Evolutionary conservation across 2,113 vertebrate species (phyloP).

Genomic region (Daphoenositta chrysoptera): DNA sequence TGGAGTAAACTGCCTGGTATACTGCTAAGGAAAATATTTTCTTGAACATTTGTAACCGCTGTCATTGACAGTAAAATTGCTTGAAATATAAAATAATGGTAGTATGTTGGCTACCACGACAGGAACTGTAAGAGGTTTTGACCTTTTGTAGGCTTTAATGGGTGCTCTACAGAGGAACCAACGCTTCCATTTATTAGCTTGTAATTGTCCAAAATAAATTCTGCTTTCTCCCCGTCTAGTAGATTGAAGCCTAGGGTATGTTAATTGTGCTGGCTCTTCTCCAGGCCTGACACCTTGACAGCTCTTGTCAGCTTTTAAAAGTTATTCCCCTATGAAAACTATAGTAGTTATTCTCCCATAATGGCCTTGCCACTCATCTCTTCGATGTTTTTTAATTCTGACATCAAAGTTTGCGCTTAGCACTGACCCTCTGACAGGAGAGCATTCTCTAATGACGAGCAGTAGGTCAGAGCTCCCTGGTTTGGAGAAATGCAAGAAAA

Average conservation of each 20-base stretch:
- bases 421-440: background rate
- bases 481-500: background rate
- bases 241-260: conserved; percentile 32
- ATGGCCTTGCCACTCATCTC: conserved; percentile 14
- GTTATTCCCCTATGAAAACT: background rate
- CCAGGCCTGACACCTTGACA: conserved; percentile 51
- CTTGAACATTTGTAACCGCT: conserved; percentile 3
- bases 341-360: background rate
- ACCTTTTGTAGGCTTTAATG: conserved; percentile 54
- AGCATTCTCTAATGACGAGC: background rate
- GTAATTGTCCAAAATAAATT: conserved; percentile 64
- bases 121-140: conserved; percentile 34
- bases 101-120: conserved; percentile 19
- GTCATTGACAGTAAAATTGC: conserved; percentile 58
- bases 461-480: background rate
- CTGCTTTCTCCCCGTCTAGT: background rate
- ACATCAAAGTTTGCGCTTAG: background rate
- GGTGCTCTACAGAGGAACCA: background rate
- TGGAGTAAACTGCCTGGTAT: background rate
- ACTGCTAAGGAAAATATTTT: conserved; percentile 26
- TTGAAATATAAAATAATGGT: conserved; percentile 56
- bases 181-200: conserved; percentile 54
- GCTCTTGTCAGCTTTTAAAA: conserved; percentile 47
- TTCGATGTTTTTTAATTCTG: background rate
- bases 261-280: conserved; percentile 52